Percentiles rank a stretch among this genome's conserved stretches.
Conservation (phyloP, 2,113 vertebrate species). For the Pao palembangensis region DNA sequence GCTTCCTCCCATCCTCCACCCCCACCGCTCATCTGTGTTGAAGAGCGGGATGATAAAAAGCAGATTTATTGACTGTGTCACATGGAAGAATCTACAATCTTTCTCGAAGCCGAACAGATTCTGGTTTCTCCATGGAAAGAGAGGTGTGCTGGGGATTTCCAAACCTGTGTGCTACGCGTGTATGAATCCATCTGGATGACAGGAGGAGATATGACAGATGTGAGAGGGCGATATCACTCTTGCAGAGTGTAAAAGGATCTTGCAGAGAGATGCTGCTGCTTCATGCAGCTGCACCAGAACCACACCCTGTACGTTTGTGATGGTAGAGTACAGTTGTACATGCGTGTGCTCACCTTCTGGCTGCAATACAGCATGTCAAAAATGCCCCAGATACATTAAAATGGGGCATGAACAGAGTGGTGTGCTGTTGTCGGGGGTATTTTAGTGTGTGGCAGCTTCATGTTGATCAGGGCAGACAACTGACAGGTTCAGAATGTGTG, state of each 20-base stretch:
- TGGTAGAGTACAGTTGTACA: constrained; percentile 2
- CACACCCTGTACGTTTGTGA: constrained; percentile 49
- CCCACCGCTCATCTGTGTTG: constrained; percentile 7
- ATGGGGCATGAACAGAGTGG: constrained; percentile 38
- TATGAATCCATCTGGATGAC: not conserved
- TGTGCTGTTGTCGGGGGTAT: constrained; percentile 23
- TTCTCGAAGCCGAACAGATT: constrained; percentile 21
- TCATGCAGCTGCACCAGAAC: constrained; percentile 44
- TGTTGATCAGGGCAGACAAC: not conserved
- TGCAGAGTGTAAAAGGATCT: constrained; percentile 51
- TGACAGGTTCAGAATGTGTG: not conserved
- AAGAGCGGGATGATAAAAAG: constrained; percentile 35
- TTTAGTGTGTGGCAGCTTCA: not conserved
- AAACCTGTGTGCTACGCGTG: not conserved
- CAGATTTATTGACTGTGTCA: constrained; percentile 46
- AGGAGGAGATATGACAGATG: constrained; percentile 3
- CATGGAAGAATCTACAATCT: constrained; percentile 40
- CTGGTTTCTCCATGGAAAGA: not conserved
- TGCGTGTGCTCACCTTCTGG: constrained; percentile 24
- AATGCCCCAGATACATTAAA: constrained; percentile 58
- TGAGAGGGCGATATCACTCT: constrained; percentile 2
- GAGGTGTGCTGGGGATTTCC: constrained; percentile 9
- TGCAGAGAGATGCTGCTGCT: constrained; percentile 32
- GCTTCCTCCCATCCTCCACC: constrained; percentile 11
- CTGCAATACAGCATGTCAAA: constrained; percentile 19